Evolutionary conservation across 2,797 vertebrate species (phyloP).

Genomic region (Schizopygopsis malacanthus): DNA sequence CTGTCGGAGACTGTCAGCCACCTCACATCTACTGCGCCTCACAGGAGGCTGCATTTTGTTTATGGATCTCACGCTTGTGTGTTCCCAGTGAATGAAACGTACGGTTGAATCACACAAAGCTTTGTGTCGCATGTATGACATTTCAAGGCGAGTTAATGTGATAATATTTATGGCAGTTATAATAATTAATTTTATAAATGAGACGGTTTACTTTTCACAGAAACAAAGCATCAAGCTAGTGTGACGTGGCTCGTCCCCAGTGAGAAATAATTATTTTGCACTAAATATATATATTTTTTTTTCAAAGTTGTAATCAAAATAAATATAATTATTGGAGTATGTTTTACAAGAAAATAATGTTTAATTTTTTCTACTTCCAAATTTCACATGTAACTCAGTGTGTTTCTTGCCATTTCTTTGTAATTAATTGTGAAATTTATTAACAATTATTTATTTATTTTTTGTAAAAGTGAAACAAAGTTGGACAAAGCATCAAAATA

Average conservation of each 20-base stretch:
- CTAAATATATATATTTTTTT: no score
- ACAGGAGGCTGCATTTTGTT: not conserved
- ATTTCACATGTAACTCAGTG: no score
- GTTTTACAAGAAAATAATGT: no score
- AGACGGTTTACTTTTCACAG: not conserved
- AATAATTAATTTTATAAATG: not conserved
- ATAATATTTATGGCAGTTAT: not conserved
- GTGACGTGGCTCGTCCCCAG: not conserved
- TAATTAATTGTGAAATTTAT: no score
- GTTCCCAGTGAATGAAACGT: not conserved
- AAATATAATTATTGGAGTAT: no score
- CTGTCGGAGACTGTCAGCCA: slow-evolving; percentile 41
- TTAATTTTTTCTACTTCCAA: no score
- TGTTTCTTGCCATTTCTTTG: no score
- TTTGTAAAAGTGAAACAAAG: not conserved
- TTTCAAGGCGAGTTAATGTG: not conserved
- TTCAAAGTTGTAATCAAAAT: no score
- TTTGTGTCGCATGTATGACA: slow-evolving; percentile 1
- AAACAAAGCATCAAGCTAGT: not conserved
- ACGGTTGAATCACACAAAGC: not conserved
- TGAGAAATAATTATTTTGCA: not conserved
- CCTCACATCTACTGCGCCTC: slow-evolving; percentile 2
- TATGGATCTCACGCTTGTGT: not conserved
- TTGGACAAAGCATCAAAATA: not conserved
- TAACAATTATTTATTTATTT: no score